A percentile compares a stretch with the other conserved stretches of the same genome.
These are phyloP conservation scores for Apis florea DNA, from an alignment of 1,140 invertebrate species.

Conservation along the genomic window DNA sequence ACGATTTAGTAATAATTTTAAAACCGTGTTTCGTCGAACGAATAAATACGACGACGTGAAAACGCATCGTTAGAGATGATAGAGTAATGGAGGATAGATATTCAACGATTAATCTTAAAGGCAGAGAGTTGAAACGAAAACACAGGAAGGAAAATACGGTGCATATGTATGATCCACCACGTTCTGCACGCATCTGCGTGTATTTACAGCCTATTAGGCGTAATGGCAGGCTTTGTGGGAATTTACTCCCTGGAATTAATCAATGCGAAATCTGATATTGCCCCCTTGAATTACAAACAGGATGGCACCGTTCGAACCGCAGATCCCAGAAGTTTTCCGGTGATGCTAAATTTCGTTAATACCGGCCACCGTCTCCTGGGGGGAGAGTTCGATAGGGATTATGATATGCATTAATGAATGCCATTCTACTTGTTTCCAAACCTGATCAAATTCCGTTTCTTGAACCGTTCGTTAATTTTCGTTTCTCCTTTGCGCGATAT, in stretches of 20 bases:
- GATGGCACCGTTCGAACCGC: background rate
- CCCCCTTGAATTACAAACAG: conserved; percentile 22
- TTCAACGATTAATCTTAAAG: too few species aligned
- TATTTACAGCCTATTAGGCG: conserved; percentile 60
- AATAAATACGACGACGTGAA: too few species aligned
- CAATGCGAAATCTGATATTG: conserved; percentile 42
- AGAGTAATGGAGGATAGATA: too few species aligned
- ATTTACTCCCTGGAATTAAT: conserved; percentile 55
- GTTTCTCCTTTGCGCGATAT: too few species aligned
- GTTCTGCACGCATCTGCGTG: conserved; percentile 46
- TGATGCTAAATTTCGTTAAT: background rate
- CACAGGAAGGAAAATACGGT: conserved; percentile 12
- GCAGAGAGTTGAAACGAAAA: background rate
- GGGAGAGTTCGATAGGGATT: background rate
- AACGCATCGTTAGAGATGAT: too few species aligned
- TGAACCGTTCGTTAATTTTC: too few species aligned
- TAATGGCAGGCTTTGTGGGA: conserved; percentile 51
- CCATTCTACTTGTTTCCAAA: too few species aligned
- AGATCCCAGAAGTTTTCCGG: background rate
- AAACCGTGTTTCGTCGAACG: too few species aligned
- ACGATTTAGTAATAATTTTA: too few species aligned
- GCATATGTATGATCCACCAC: conserved; percentile 51
- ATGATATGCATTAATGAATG: too few species aligned
- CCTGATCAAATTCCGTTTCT: too few species aligned
- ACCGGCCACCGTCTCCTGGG: background rate